A percentile compares a stretch with the other conserved stretches of the same genome.
Evolutionary conservation across 2,888 invertebrate species (phyloP).

Genomic region (Erynnis tages): DNA sequence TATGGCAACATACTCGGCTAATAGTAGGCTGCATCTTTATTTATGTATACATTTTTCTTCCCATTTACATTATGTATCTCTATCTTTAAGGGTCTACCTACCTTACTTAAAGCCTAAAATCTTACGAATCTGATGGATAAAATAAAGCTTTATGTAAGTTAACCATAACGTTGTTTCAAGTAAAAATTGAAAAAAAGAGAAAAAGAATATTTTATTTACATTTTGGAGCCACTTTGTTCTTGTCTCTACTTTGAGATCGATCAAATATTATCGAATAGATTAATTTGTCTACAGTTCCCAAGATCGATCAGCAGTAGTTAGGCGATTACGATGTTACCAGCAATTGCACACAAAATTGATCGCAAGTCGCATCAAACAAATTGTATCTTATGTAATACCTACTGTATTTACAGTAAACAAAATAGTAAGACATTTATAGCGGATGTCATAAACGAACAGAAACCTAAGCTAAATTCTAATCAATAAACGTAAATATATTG

Average conservation of each 20-base stretch:
- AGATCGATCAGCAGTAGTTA: conserved; percentile 2
- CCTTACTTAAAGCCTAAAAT: background rate
- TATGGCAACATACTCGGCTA: conserved; percentile 15
- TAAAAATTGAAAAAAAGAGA: background rate
- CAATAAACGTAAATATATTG: background rate
- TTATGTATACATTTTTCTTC: conserved; percentile 5
- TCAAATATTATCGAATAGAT: conserved; percentile 1
- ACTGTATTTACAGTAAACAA: background rate
- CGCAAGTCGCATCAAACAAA: conserved; percentile 8
- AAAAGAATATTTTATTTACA: background rate
- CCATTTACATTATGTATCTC: conserved; percentile 4
- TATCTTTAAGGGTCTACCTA: background rate
- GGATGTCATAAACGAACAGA: background rate
- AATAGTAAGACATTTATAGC: background rate
- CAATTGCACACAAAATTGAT: conserved; percentile 7
- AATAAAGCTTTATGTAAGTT: no score
- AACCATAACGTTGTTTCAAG: background rate
- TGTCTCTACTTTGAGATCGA: no score
- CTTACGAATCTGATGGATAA: no score
- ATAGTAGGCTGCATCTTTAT: conserved; percentile 6
- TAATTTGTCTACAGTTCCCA: background rate
- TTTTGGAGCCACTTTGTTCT: no score
- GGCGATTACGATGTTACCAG: conserved; percentile 3
- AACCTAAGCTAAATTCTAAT: background rate
- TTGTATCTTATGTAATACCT: background rate